Percentiles rank a stretch among this genome's conserved stretches.
Evolutionary conservation across 1,140 invertebrate genomes (phyloP).

Genomic region (Camponotus vicinus): DNA sequence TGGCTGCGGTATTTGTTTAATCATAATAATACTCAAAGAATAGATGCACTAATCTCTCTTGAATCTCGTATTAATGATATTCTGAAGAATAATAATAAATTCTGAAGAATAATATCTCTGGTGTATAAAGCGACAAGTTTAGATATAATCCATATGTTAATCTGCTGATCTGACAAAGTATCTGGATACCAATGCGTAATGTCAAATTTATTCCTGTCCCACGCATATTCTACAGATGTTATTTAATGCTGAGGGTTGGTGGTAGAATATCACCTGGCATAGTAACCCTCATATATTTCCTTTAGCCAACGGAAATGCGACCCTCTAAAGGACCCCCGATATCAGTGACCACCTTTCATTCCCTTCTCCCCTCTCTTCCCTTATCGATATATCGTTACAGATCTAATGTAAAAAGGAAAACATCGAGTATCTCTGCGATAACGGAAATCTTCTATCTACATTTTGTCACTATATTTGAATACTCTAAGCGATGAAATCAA

Average conservation of each 20-base stretch:
- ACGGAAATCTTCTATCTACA: background rate
- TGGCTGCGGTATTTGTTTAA: background rate
- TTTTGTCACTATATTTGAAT: background rate
- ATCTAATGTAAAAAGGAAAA: background rate
- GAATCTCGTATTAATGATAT: no score
- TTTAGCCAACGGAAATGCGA: background rate
- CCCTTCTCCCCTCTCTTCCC: background rate
- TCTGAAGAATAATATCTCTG: background rate
- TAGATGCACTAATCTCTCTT: background rate
- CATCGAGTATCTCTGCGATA: background rate
- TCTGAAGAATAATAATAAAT: background rate
- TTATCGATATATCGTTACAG: background rate
- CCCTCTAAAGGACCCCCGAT: background rate
- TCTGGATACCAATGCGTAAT: background rate
- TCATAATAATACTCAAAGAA: background rate
- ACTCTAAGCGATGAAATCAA: background rate
- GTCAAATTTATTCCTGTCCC: constrained; percentile 2
- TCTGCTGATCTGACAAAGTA: background rate
- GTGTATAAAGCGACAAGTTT: constrained; percentile 16
- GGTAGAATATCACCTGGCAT: constrained; percentile 2
- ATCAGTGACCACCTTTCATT: background rate
- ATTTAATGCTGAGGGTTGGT: constrained; percentile 6
- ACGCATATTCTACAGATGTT: constrained; percentile 15
- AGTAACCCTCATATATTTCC: constrained; percentile 26
- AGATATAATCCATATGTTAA: background rate